Conservation (phyloP, 2,888 invertebrate species). For the Thereva nobilitata region DNA sequence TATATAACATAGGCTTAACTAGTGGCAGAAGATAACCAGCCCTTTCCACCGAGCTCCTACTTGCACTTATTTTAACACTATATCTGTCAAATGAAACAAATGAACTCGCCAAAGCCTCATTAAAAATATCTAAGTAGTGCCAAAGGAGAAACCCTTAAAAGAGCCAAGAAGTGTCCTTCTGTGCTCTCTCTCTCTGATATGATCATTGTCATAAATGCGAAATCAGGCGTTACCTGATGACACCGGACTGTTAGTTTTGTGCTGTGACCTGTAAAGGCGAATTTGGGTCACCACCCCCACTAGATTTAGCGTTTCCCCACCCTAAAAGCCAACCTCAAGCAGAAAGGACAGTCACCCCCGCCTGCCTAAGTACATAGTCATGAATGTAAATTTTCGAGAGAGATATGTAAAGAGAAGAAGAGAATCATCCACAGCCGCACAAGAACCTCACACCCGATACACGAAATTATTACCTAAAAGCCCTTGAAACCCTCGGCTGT, state of each 20-base stretch:
- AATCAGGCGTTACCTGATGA: conserved; percentile 11
- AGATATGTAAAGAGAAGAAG: background rate
- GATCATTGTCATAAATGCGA: conserved; percentile 19
- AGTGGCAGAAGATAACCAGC: too few species aligned
- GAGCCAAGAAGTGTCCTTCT: too few species aligned
- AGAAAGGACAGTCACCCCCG: too few species aligned
- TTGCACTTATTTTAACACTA: too few species aligned
- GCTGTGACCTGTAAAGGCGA: conserved; percentile 31
- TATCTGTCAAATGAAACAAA: too few species aligned
- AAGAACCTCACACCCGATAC: background rate
- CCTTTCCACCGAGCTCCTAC: too few species aligned
- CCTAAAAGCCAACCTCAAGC: too few species aligned
- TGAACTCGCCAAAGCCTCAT: too few species aligned
- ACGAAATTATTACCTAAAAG: conserved; percentile 17
- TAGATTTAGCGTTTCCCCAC: background rate
- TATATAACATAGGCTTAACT: too few species aligned
- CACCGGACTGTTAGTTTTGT: conserved; percentile 26
- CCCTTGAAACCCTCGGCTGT: conserved; percentile 1
- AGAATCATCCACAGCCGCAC: background rate
- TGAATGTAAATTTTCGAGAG: background rate
- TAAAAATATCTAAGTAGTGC: too few species aligned
- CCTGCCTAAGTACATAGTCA: too few species aligned
- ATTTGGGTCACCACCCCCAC: conserved; percentile 22
- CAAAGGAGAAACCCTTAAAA: too few species aligned
- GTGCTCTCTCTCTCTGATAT: background rate